Conservation (phyloP, 2,797 vertebrate genomes). For the Numenius phaeopus region DNA sequence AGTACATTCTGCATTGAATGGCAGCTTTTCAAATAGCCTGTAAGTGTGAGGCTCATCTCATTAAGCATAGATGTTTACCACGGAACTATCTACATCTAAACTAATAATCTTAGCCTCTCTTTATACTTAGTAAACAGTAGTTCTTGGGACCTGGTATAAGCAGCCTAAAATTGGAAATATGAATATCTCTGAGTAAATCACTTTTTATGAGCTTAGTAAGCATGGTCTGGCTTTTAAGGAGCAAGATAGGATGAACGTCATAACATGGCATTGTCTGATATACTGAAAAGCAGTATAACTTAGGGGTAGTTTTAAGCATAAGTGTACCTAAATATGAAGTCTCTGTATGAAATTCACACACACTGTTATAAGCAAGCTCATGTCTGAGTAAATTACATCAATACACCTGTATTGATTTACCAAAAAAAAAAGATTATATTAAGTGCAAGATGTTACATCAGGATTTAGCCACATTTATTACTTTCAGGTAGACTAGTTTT, state of each 20-base stretch:
- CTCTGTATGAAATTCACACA: neutral
- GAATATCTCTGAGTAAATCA: neutral
- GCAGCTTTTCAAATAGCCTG: neutral
- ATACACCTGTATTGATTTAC: slow-evolving; percentile 15
- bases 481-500: slow-evolving; percentile 80
- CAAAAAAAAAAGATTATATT: slow-evolving; percentile 64
- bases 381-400: slow-evolving; percentile 8
- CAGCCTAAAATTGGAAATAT: neutral
- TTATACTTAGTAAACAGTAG: neutral
- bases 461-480: slow-evolving; percentile 79
- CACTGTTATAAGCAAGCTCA: neutral
- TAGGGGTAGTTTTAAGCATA: neutral
- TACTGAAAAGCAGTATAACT: neutral
- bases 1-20: neutral
- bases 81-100: neutral
- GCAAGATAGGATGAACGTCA: neutral
- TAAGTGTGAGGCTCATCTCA: neutral
- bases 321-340: neutral
- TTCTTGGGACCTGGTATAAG: neutral
- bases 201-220: neutral
- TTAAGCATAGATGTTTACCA: neutral
- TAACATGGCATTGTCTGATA: neutral
- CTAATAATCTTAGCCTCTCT: neutral
- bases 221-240: neutral
- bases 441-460: slow-evolving; percentile 76